Evolutionary conservation across 2,113 vertebrate genomes (phyloP).

Genomic region (Grantiella picta): DNA sequence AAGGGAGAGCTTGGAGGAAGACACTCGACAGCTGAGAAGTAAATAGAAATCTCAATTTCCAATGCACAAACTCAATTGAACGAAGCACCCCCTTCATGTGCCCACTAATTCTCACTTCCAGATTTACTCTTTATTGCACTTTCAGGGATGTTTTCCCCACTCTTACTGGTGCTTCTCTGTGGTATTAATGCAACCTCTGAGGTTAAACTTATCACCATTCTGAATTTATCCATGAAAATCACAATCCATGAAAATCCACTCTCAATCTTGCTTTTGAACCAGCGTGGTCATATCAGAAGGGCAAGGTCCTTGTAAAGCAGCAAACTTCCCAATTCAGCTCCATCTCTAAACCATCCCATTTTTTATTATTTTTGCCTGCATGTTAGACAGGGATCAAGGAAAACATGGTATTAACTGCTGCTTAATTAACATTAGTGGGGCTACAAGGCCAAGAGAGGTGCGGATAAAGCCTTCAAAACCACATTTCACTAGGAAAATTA

Average conservation of each 20-base stretch:
- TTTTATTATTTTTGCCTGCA: neutral
- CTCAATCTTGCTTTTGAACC: neutral
- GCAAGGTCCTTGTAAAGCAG: neutral
- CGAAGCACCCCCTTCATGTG: neutral
- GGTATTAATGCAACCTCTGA: neutral
- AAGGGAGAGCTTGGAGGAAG: neutral
- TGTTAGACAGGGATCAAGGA: neutral
- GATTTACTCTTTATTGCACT: neutral
- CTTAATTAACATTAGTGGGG: neutral
- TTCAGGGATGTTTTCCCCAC: neutral
- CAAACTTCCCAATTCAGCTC: neutral
- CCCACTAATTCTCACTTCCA: neutral
- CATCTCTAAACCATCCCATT: neutral
- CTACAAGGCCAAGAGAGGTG: neutral
- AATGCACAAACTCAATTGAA: neutral
- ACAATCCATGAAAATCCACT: neutral
- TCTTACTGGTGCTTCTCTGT: neutral
- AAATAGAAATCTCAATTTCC: neutral
- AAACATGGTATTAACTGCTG: neutral
- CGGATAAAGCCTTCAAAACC: neutral
- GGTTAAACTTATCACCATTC: neutral
- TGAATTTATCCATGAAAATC: neutral
- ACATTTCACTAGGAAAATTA: neutral
- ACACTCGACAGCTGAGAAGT: neutral
- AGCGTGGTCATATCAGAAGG: rapidly evolving